Evolutionary conservation across 2,797 vertebrate species (phyloP).

Genomic region (Siniperca obscura): DNA sequence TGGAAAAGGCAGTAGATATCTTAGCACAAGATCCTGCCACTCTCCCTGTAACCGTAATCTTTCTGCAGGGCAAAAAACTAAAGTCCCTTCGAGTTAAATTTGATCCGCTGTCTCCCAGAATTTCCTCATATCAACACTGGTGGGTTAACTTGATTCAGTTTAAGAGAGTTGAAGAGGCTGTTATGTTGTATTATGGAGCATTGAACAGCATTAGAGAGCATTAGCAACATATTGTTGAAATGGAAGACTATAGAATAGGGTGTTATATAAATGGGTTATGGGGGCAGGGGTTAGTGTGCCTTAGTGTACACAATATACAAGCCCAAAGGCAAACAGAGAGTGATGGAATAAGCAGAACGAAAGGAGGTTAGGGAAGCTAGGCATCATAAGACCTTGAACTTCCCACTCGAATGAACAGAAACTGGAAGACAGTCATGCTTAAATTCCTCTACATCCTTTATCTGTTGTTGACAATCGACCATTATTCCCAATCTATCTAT

Average conservation of each 20-base stretch:
- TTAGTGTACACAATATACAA: constrained; percentile 28
- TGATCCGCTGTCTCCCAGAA: not conserved
- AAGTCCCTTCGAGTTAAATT: constrained; percentile 23
- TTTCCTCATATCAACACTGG: constrained; percentile 33
- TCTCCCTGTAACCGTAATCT: constrained; percentile 10
- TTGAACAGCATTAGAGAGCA: constrained; percentile 53
- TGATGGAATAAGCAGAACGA: not conserved
- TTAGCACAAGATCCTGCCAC: constrained; percentile 4
- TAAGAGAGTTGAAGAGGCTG: constrained; percentile 15
- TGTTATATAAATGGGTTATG: constrained; percentile 44
- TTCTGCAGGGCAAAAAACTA: not conserved
- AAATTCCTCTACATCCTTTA: constrained; percentile 46
- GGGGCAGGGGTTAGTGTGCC: constrained; percentile 30
- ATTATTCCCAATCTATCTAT: constrained; percentile 43
- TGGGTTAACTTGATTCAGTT: constrained; percentile 22
- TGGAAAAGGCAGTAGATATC: not conserved
- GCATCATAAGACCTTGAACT: constrained; percentile 26
- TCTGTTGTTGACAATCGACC: constrained; percentile 24
- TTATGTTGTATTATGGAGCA: constrained; percentile 31
- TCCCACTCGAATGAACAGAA: not conserved
- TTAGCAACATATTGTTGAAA: constrained; percentile 51
- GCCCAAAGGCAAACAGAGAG: constrained; percentile 14
- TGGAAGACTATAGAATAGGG: not conserved
- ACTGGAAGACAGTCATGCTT: constrained; percentile 27
- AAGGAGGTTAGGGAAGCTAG: constrained; percentile 13